A percentile compares a stretch with the other conserved stretches of the same genome.
These are phyloP conservation scores for Zaprionus obscuricornis DNA, from an alignment of 2,888 invertebrate genomes.

Conservation along the genomic window DNA sequence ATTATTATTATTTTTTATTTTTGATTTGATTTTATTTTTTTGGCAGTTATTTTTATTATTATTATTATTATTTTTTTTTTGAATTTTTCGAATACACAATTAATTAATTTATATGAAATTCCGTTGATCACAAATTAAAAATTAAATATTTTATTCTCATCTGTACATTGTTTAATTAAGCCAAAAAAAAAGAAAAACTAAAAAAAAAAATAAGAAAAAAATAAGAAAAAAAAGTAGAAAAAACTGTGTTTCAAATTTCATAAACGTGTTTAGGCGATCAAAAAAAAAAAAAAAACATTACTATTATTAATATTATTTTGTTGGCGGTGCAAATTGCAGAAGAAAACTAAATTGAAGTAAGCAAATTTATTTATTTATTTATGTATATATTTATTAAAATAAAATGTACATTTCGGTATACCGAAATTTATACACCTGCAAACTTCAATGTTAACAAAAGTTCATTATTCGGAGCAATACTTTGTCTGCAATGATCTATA, in stretches of 20 bases:
- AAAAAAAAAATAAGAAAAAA: background rate
- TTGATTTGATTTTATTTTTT: constrained; percentile 6
- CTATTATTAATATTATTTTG: too few species aligned
- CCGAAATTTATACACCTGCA: too few species aligned
- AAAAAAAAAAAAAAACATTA: too few species aligned
- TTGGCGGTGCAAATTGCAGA: constrained; percentile 29
- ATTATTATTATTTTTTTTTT: too few species aligned
- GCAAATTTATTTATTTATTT: constrained; percentile 20
- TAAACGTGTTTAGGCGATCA: too few species aligned
- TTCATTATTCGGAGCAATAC: too few species aligned
- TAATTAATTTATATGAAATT: background rate
- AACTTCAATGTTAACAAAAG: too few species aligned
- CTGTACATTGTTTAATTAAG: constrained; percentile 36
- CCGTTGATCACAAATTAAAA: constrained; percentile 22
- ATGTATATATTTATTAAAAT: too few species aligned
- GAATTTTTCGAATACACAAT: background rate
- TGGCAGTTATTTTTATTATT: background rate
- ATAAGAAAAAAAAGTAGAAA: too few species aligned
- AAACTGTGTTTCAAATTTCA: too few species aligned
- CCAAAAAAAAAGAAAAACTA: background rate
- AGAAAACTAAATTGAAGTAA: constrained; percentile 16
- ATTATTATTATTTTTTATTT: background rate
- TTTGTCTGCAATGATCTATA: too few species aligned
- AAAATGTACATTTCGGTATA: too few species aligned
- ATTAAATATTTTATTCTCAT: constrained; percentile 4